Conservation (phyloP, 2,113 vertebrate species). For the Mungos mungo region DNA sequence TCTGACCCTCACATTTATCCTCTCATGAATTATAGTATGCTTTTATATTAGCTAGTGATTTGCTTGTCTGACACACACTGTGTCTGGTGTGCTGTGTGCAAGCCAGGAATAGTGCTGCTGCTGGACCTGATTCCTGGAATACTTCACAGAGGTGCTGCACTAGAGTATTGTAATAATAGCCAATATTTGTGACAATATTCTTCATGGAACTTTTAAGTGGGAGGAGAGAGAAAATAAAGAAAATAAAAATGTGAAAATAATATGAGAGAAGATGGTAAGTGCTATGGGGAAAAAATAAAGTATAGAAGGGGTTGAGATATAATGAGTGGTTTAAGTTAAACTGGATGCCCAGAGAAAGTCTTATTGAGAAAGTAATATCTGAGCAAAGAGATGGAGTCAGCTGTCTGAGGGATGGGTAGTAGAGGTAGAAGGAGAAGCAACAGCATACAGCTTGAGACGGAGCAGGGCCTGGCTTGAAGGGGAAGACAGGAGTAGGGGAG, state of each 20-base stretch:
- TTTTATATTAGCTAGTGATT: neutral
- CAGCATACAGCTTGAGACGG: neutral
- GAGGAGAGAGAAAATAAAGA: neutral
- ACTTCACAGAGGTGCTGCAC: neutral
- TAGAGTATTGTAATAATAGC: neutral
- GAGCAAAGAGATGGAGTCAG: neutral
- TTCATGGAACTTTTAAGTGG: neutral
- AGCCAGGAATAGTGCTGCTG: neutral
- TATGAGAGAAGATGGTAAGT: neutral
- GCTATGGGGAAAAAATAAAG: neutral
- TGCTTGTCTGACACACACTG: neutral
- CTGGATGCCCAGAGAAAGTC: neutral
- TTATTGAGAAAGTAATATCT: neutral
- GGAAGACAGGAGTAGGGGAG: neutral
- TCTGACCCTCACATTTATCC: neutral
- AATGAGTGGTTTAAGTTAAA: neutral
- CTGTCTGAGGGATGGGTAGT: neutral
- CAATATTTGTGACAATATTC: neutral
- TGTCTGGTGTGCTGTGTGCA: neutral
- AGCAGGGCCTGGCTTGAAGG: neutral
- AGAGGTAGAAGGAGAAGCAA: neutral
- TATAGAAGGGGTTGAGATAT: neutral
- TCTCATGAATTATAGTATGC: neutral
- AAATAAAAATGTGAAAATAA: neutral
- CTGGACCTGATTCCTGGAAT: neutral